phyloP scores from a whole-genome alignment of 2,888 invertebrate genomes.

The Lutraria lutraria region DNA sequence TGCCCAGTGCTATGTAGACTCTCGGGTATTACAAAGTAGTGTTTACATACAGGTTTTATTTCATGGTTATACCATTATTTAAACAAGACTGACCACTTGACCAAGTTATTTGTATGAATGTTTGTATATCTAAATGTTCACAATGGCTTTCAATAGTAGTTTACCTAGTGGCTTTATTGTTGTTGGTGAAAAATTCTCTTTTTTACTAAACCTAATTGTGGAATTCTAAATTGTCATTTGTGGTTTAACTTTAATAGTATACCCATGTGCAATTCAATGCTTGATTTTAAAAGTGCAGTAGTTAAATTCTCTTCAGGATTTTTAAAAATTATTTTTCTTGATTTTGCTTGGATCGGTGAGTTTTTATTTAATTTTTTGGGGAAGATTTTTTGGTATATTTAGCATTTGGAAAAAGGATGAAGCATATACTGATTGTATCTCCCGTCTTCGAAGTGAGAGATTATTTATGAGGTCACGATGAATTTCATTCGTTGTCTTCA shows the following conservation, averaged over 20 bases:
- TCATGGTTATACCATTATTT: conserved; percentile 17
- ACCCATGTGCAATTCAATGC: not conserved
- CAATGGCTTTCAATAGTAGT: not conserved
- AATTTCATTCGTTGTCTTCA: too few species aligned
- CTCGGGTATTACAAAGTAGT: not conserved
- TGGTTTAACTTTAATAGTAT: not conserved
- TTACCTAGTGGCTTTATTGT: not conserved
- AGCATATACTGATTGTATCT: too few species aligned
- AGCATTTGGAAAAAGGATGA: too few species aligned
- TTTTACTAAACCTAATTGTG: not conserved
- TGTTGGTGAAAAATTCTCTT: not conserved
- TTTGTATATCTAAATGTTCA: conserved; percentile 15
- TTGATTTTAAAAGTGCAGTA: too few species aligned
- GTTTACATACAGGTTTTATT: not conserved
- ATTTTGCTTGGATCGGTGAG: too few species aligned
- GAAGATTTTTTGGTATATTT: too few species aligned
- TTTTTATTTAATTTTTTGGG: too few species aligned
- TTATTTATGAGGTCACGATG: too few species aligned
- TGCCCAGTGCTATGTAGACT: not conserved
- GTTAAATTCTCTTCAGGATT: too few species aligned
- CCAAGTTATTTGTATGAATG: not conserved
- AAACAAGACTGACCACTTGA: conserved; percentile 27
- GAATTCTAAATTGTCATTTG: not conserved
- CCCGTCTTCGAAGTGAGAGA: too few species aligned
- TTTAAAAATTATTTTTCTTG: too few species aligned